phyloP scores from a whole-genome alignment of 2,113 vertebrate genomes.

The Epinephelus fuscoguttatus region DNA sequence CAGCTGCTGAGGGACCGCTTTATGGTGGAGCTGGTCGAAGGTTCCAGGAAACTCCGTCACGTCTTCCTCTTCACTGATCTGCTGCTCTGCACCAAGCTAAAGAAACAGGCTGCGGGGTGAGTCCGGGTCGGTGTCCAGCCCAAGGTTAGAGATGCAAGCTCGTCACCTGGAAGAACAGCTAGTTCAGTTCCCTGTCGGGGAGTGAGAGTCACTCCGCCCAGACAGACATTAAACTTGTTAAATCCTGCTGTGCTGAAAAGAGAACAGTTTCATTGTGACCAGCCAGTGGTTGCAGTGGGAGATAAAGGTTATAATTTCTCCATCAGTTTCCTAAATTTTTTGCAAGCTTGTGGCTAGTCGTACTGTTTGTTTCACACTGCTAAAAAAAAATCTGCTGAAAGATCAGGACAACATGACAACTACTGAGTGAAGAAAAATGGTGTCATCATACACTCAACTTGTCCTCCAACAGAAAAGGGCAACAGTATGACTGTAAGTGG shows the following conservation, averaged over 20 bases:
- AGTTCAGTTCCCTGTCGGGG: background rate
- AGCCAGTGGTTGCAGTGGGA: background rate
- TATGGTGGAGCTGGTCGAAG: slow-evolving; percentile 97
- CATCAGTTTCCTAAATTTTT: background rate
- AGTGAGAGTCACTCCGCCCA: slow-evolving; percentile 15
- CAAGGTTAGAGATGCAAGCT: slow-evolving; percentile 14
- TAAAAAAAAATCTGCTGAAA: slow-evolving; percentile 4
- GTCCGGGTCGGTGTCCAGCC: slow-evolving; percentile 50
- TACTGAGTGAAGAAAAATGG: background rate
- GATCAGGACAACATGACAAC: background rate
- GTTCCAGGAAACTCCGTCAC: slow-evolving; percentile 94
- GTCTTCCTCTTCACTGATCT: slow-evolving; percentile 97
- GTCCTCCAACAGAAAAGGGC: slow-evolving; percentile 87
- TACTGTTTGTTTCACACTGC: background rate
- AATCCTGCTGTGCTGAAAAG: slow-evolving; percentile 14
- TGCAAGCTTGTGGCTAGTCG: background rate
- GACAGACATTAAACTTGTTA: background rate
- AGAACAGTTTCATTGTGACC: background rate
- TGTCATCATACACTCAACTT: background rate
- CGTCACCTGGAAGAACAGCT: slow-evolving; percentile 8
- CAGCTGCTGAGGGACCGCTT: slow-evolving; percentile 96
- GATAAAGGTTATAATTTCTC: background rate
- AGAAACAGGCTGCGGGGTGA: slow-evolving; percentile 96
- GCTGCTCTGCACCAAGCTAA: slow-evolving; percentile 95
- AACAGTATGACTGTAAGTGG: slow-evolving; percentile 98